Evolutionary conservation across 2,888 invertebrate species (phyloP).

Genomic region (Scaptomyza cyrtandrae): DNA sequence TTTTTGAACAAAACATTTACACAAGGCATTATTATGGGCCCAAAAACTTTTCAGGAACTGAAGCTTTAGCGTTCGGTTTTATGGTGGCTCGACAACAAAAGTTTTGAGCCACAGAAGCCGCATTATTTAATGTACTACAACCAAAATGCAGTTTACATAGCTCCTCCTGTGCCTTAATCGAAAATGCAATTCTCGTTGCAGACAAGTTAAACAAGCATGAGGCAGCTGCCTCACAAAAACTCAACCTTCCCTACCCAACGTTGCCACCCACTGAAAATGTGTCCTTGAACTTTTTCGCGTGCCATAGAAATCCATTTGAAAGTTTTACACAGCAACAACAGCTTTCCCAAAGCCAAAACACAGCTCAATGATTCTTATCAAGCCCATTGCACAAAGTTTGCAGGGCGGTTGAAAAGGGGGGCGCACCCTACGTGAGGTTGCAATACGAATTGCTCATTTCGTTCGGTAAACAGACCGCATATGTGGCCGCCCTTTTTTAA

Average conservation of each 20-base stretch:
- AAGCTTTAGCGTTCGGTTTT: neutral
- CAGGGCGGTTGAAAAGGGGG: constrained; percentile 14
- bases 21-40: constrained; percentile 4
- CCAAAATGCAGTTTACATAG: constrained; percentile 59
- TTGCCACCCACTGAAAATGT: constrained; percentile 31
- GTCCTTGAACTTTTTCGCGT: constrained; percentile 73
- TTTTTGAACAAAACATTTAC: constrained; percentile 8
- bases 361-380: constrained; percentile 70
- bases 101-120: constrained; percentile 30
- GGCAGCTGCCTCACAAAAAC: neutral
- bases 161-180: constrained; percentile 56
- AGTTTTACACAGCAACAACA: constrained; percentile 15
- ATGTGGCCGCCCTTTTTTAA: constrained; percentile 61
- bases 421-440: constrained; percentile 16
- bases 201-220: constrained; percentile 57
- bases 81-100: constrained; percentile 26
- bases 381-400: constrained; percentile 60
- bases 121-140: constrained; percentile 58
- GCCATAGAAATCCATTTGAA: constrained; percentile 44
- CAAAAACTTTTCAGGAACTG: constrained; percentile 28
- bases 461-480: constrained; percentile 37
- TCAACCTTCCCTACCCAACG: no score
- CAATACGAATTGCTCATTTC: constrained; percentile 61
- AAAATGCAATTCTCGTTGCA: constrained; percentile 65
- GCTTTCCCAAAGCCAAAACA: no score